These are phyloP conservation scores for Drosophila peninsularis DNA, from an alignment of 2,888 invertebrate species.

Conservation along the genomic window DNA sequence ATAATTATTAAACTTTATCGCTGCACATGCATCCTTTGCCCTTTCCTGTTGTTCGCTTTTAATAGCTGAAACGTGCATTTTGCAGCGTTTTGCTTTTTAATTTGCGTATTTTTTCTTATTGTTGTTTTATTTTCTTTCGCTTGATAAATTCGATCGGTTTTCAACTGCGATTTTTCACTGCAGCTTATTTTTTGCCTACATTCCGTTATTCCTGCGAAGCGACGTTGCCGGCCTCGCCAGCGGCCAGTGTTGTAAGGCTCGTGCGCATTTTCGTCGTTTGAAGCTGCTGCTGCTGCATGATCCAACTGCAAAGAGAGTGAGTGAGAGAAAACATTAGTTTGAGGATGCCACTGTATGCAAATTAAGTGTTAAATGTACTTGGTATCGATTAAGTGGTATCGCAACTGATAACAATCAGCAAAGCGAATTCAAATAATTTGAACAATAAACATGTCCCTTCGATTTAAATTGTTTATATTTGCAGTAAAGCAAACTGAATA, in stretches of 20 bases:
- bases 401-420: neutral
- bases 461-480: slow-evolving; percentile 28
- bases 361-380: slow-evolving; percentile 4
- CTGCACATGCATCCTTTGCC: slow-evolving; percentile 39
- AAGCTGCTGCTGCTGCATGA: slow-evolving; percentile 19
- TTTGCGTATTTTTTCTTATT: slow-evolving; percentile 29
- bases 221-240: slow-evolving; percentile 19
- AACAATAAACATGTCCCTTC: slow-evolving; percentile 3
- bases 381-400: slow-evolving; percentile 7
- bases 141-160: slow-evolving; percentile 55
- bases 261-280: slow-evolving; percentile 28
- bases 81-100: slow-evolving; percentile 46
- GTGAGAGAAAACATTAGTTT: slow-evolving; percentile 20
- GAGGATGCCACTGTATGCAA: slow-evolving; percentile 23
- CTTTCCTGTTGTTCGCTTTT: slow-evolving; percentile 45
- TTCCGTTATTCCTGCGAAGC: slow-evolving; percentile 52
- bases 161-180: slow-evolving; percentile 20
- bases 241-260: slow-evolving; percentile 47
- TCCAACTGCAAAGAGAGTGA: slow-evolving; percentile 11
- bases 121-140: slow-evolving; percentile 10
- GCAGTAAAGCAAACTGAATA: slow-evolving; percentile 50
- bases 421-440: neutral
- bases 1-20: slow-evolving; percentile 61
- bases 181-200: slow-evolving; percentile 11
- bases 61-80: slow-evolving; percentile 76